Base-by-base conservation (phyloP, 1,140 invertebrate genomes). In the Papilio aristodemus region DNA sequence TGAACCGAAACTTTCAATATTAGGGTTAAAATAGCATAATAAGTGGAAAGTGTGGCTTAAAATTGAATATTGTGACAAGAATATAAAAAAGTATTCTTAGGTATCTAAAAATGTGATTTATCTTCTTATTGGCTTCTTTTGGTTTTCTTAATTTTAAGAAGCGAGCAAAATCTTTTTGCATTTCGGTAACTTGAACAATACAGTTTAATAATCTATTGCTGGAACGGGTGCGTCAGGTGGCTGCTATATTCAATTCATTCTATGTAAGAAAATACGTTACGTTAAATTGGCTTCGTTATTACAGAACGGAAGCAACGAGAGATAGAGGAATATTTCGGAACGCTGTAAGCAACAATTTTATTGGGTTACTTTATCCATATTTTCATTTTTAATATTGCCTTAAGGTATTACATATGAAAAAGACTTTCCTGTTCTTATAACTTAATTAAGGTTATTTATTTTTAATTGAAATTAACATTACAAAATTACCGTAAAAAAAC, bases 271-370 rank as follows among this genome's bases (percentile, higher is more conserved):
- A 62, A 62, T 62, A 62, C 59, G 37, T 17, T 62, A n/a, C n/a
- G n/a, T n/a, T 7, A 39, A 62, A 62, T 62, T 62, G 59, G 59
- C 59, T 62, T 62, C 59, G 59, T 62, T 62, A 62, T 62, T 62
- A 62, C 59, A n/a, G 17, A 19, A 36, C 59, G 59, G 59, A 62
- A 62, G 19, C 36, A 39, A 17, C 59, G 36, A 60, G 37, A 62
- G 19, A 19, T 14, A 50, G 13, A 19, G 57, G n/a, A 14, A 62
- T 39, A 62, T 62, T 62, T 37, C 8, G 22, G 59, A 19, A 60
- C 32, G 58, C 37, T 17, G 59, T 17, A 38, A n/a, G 17, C 36
- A 38, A 38, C 37, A 17, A 39, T 62, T 19, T 38, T 39, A 62
- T 62, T 22, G 36, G 19, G 39, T 62, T 38, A 62, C 37, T 37